Conservation (phyloP, 2,113 vertebrate species). For the Daubentonia madagascariensis region DNA sequence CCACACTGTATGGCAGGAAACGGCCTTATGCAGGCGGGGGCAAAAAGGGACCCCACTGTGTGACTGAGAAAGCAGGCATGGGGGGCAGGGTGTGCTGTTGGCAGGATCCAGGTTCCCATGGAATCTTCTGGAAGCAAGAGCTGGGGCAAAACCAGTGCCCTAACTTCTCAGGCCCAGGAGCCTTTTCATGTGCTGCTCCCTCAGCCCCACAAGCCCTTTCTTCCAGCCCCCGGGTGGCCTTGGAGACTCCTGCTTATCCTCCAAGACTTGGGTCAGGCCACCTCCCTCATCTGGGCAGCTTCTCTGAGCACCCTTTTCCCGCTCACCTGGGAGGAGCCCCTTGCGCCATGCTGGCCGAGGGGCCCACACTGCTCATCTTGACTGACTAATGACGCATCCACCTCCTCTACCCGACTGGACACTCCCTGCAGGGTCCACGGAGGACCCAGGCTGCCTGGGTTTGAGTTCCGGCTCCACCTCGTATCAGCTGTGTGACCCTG, state of each 20-base stretch:
- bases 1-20: background rate
- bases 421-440: background rate
- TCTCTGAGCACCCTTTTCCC: too few species aligned
- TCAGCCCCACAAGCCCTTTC: background rate
- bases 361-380: accelerated
- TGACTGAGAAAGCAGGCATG: background rate
- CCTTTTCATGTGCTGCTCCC: accelerated
- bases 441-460: background rate
- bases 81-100: background rate
- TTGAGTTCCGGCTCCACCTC: background rate
- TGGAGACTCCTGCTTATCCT: background rate
- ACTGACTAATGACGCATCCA: accelerated
- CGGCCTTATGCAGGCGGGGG: background rate
- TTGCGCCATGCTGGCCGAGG: background rate
- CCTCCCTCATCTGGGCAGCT: background rate
- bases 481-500: accelerated
- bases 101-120: background rate
- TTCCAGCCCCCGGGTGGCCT: background rate
- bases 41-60: background rate
- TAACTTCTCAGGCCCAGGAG: background rate
- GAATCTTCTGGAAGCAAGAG: background rate
- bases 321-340: background rate
- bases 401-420: background rate
- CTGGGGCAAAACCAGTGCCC: accelerated
- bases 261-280: background rate